Evolutionary conservation across 2,797 vertebrate genomes (phyloP).

Genomic region (Sciurus carolinensis): DNA sequence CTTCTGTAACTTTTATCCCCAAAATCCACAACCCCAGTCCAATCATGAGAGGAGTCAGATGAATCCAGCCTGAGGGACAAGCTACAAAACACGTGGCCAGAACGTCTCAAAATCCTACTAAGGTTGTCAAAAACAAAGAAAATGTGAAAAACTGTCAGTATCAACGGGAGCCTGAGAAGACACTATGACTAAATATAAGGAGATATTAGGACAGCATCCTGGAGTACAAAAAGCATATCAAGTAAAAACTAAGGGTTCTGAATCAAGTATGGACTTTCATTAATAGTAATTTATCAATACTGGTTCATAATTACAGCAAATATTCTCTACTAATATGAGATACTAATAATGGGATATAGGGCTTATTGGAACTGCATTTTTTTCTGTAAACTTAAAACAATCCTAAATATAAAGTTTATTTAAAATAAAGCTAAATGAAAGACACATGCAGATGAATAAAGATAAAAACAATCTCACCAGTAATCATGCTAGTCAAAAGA

Average conservation of each 20-base stretch:
- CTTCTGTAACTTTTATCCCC: neutral
- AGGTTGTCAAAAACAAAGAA: slow-evolving; percentile 7
- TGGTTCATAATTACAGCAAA: neutral
- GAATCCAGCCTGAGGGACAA: neutral
- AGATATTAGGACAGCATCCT: neutral
- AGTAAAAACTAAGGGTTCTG: neutral
- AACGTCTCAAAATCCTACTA: neutral
- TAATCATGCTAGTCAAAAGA: neutral
- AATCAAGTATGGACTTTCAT: neutral
- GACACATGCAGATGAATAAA: neutral
- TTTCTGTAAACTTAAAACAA: neutral
- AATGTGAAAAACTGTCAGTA: neutral
- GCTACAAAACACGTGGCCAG: neutral
- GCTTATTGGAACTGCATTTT: neutral
- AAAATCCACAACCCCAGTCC: neutral
- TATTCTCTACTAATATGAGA: neutral
- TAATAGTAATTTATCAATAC: neutral
- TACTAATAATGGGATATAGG: neutral
- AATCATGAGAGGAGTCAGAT: slow-evolving; percentile 21
- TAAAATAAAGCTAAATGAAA: neutral
- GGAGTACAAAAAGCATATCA: neutral
- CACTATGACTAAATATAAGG: neutral
- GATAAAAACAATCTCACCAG: neutral
- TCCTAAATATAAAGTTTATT: neutral
- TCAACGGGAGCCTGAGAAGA: neutral